phyloP scores from a whole-genome alignment of 2,888 invertebrate species.

The Athripsodes cinereus region DNA sequence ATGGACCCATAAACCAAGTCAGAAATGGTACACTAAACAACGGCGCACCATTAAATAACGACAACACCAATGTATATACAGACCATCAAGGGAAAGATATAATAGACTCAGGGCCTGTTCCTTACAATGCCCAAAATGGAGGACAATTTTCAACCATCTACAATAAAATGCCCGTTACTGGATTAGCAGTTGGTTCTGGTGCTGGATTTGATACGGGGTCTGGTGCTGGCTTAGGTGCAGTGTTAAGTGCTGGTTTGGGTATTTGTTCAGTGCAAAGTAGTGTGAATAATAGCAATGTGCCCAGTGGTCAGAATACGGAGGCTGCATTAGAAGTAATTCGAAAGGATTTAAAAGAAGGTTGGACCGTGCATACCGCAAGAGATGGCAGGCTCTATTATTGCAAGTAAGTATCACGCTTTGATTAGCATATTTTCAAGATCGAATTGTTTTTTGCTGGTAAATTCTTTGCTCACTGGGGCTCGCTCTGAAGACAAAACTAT shows the following conservation, averaged over 20 bases:
- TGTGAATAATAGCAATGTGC: constrained; percentile 29
- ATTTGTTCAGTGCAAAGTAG: constrained; percentile 13
- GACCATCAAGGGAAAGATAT: neutral
- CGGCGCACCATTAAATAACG: neutral
- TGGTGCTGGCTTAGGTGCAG: constrained; percentile 13
- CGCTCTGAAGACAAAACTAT: no score
- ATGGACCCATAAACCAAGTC: neutral
- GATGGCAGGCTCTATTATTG: constrained; percentile 84
- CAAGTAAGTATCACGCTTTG: constrained; percentile 84
- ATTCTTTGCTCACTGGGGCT: no score
- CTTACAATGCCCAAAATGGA: neutral
- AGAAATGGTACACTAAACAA: neutral
- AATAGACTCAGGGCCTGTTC: neutral
- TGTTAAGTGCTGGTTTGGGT: constrained; percentile 13
- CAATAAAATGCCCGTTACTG: neutral
- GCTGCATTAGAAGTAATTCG: constrained; percentile 51
- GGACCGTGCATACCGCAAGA: constrained; percentile 72
- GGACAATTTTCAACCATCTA: neutral
- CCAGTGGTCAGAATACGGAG: constrained; percentile 37
- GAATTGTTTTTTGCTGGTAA: no score
- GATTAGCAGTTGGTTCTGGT: constrained; percentile 10
- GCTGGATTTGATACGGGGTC: constrained; percentile 13
- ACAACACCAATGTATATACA: neutral
- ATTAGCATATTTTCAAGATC: no score
- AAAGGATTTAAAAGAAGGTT: constrained; percentile 60